Percentiles rank a stretch among this genome's conserved stretches.
Evolutionary conservation across 2,113 vertebrate species (phyloP).

Genomic region (Atrichornis clamosus): DNA sequence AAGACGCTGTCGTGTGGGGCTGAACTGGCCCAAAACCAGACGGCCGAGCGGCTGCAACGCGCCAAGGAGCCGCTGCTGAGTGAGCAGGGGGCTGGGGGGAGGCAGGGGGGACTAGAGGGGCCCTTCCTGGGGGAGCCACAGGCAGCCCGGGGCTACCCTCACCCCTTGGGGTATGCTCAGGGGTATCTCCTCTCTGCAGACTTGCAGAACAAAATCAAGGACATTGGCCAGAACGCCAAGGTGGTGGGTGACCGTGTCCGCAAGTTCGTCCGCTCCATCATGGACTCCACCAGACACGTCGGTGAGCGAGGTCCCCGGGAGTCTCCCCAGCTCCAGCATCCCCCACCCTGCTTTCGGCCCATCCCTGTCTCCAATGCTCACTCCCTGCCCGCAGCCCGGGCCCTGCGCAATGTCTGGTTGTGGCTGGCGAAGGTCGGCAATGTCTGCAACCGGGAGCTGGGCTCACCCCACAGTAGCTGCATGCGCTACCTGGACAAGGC

Average conservation of each 20-base stretch:
- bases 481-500: conserved; percentile 65
- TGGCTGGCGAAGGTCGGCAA: conserved; percentile 78
- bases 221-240: conserved; percentile 76
- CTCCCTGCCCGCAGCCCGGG: conserved; percentile 65
- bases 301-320: conserved; percentile 51
- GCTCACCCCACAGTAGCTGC: conserved; percentile 78
- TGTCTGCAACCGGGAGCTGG: conserved; percentile 81
- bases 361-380: accelerated
- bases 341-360: neutral
- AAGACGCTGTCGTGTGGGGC: conserved; percentile 84
- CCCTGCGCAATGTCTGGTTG: conserved; percentile 76
- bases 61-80: conserved; percentile 79
- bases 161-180: accelerated
- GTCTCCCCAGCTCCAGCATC: neutral
- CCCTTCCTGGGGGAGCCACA: neutral
- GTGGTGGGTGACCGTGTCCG: conserved; percentile 70
- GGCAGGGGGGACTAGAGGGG: accelerated
- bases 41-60: conserved; percentile 69
- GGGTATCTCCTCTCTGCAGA: neutral
- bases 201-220: conserved; percentile 73
- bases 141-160: neutral
- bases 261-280: conserved; percentile 76
- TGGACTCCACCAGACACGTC: conserved; percentile 74
- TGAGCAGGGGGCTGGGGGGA: conserved; percentile 58
- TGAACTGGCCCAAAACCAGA: conserved; percentile 87